A percentile compares a stretch with the other conserved stretches of the same genome.
Conservation (phyloP, 2,797 vertebrate genomes). For the Botia almorhae region DNA sequence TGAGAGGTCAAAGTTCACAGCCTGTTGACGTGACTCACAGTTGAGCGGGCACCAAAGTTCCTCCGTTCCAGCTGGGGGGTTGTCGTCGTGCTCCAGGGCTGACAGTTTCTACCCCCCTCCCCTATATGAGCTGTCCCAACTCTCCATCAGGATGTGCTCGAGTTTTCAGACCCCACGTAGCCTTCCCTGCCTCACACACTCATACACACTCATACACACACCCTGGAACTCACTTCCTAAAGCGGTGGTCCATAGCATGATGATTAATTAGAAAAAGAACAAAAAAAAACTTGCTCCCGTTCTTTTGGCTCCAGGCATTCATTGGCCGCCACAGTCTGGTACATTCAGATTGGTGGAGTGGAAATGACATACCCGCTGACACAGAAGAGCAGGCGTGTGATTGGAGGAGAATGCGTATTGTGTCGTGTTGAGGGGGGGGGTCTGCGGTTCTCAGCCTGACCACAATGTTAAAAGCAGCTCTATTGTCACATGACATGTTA, state of each 20-base stretch:
- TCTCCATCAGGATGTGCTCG: slow-evolving; percentile 32
- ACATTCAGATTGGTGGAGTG: slow-evolving; percentile 50
- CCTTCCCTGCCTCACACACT: neutral
- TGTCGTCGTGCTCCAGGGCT: neutral
- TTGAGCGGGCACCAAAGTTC: slow-evolving; percentile 60
- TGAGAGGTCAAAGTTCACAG: slow-evolving; percentile 61
- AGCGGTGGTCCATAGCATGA: slow-evolving; percentile 27
- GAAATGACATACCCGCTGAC: slow-evolving; percentile 47
- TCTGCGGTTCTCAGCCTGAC: slow-evolving; percentile 17
- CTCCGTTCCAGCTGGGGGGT: slow-evolving; percentile 46
- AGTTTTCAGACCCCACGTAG: slow-evolving; percentile 34
- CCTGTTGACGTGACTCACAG: slow-evolving; percentile 68
- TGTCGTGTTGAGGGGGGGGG: slow-evolving; percentile 11
- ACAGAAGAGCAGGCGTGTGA: slow-evolving; percentile 40
- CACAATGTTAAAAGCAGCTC: slow-evolving; percentile 30
- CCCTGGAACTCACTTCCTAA: slow-evolving; percentile 30
- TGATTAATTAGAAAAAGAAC: slow-evolving; percentile 52
- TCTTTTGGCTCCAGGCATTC: slow-evolving; percentile 35
- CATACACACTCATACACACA: neutral
- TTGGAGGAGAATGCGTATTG: slow-evolving; percentile 44
- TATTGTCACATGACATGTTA: slow-evolving; percentile 47
- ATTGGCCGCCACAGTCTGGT: slow-evolving; percentile 29
- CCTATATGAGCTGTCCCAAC: neutral
- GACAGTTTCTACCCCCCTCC: slow-evolving; percentile 9
- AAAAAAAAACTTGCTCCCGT: slow-evolving; percentile 41